Percentiles rank a stretch among this genome's conserved stretches.
Evolutionary conservation across 2,888 invertebrate genomes (phyloP).

Genomic region (Aspidiotus destructor): DNA sequence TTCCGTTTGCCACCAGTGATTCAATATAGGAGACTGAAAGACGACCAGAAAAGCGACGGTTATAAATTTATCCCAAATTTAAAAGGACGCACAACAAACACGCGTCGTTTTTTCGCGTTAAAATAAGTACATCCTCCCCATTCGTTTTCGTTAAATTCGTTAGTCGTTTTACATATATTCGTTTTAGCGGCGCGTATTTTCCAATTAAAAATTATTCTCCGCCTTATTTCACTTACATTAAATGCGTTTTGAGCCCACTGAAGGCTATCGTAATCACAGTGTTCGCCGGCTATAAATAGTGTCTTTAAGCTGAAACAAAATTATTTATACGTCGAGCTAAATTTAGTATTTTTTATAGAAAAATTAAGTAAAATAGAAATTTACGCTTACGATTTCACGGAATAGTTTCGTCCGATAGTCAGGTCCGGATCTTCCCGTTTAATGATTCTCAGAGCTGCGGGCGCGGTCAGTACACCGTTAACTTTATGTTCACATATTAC

Average conservation of each 20-base stretch:
- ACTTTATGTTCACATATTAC: constrained; percentile 80
- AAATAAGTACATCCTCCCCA: too few relatives aligned
- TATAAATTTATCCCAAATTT: neutral
- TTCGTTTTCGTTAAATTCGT: too few relatives aligned
- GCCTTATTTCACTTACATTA: constrained; percentile 43
- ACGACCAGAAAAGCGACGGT: constrained; percentile 9
- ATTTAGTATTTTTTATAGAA: neutral
- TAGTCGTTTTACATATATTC: too few relatives aligned
- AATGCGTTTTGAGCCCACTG: constrained; percentile 62
- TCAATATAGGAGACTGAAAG: constrained; percentile 56
- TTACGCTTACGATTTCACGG: constrained; percentile 51
- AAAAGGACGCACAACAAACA: constrained; percentile 3
- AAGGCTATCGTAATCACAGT: constrained; percentile 84
- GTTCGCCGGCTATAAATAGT: constrained; percentile 81
- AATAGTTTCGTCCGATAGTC: constrained; percentile 58
- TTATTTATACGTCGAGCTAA: neutral
- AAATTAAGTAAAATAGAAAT: neutral
- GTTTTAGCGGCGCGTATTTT: too few relatives aligned
- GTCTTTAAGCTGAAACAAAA: constrained; percentile 40
- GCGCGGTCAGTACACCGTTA: constrained; percentile 76
- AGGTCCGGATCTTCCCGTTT: constrained; percentile 69
- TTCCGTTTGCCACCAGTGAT: constrained; percentile 98
- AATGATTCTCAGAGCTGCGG: constrained; percentile 79
- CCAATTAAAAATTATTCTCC: too few relatives aligned
- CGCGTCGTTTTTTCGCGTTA: neutral